Conservation (phyloP, 2,797 vertebrate species). For the Pseudochromis fuscus region DNA sequence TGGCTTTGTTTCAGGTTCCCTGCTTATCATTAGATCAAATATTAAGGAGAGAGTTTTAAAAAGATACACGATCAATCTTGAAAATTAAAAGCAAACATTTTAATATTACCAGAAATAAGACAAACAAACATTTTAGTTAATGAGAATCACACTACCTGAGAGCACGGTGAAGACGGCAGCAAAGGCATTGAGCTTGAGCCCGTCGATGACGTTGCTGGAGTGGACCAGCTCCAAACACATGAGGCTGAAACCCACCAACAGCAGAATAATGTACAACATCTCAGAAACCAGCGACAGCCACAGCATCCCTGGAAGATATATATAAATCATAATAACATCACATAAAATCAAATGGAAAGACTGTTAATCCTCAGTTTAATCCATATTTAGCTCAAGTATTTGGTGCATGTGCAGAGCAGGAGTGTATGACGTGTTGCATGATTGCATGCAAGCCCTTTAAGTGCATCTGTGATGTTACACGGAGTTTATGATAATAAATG, state of each 20-base stretch:
- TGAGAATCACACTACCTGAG: slow-evolving; percentile 85
- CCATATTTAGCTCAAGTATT: background rate
- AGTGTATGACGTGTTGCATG: no score
- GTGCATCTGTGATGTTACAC: background rate
- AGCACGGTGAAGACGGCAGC: slow-evolving; percentile 97
- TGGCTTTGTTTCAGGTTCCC: background rate
- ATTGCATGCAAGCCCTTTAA: background rate
- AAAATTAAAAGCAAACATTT: background rate
- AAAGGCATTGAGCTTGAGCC: slow-evolving; percentile 97
- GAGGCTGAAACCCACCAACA: slow-evolving; percentile 96
- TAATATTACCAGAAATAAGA: background rate
- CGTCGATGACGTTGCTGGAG: slow-evolving; percentile 94
- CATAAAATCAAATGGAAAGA: background rate
- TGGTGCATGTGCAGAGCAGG: background rate
- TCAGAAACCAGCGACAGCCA: slow-evolving; percentile 97
- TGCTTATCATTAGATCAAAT: background rate
- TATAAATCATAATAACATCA: no score
- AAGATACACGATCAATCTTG: background rate
- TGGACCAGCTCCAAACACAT: slow-evolving; percentile 96
- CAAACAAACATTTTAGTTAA: background rate
- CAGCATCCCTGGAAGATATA: slow-evolving; percentile 89
- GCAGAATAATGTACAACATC: slow-evolving; percentile 92
- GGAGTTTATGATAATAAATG: background rate
- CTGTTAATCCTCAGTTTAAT: background rate
- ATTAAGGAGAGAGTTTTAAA: background rate